Evolutionary conservation across 2,797 vertebrate genomes (phyloP).

Genomic region (Pseudomugil tenellus): DNA sequence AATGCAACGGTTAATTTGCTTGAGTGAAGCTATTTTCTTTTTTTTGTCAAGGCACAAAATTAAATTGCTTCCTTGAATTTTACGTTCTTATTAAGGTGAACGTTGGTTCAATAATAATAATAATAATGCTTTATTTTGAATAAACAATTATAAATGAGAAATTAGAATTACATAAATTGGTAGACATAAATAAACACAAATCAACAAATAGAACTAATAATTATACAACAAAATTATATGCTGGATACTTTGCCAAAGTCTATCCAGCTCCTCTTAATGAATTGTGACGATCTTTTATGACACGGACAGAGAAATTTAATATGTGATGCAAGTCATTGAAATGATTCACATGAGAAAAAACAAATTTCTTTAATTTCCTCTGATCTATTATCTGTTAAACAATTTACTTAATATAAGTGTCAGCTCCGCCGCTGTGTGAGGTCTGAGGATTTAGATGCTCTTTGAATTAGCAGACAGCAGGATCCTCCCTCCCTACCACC

Average conservation of each 20-base stretch:
- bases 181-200: too few species aligned
- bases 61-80: too few species aligned
- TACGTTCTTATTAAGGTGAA: too few species aligned
- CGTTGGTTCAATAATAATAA: too few species aligned
- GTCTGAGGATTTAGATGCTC: constrained; percentile 4
- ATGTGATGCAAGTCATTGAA: background rate
- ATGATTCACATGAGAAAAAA: background rate
- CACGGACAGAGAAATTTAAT: background rate
- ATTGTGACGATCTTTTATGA: background rate
- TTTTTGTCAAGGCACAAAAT: too few species aligned
- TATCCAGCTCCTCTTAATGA: background rate
- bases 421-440: constrained; percentile 18
- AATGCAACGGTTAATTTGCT: too few species aligned
- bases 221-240: too few species aligned
- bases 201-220: too few species aligned
- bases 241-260: background rate
- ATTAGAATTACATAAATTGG: too few species aligned
- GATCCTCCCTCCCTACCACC: background rate
- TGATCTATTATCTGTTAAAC: background rate
- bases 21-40: too few species aligned
- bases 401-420: constrained; percentile 2
- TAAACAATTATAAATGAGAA: too few species aligned
- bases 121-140: too few species aligned
- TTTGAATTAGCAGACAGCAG: constrained; percentile 8
- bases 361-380: background rate